A percentile compares a stretch with the other conserved stretches of the same genome.
Evolutionary conservation across 2,797 vertebrate genomes (phyloP).

Genomic region (Pantherophis vulpinus): DNA sequence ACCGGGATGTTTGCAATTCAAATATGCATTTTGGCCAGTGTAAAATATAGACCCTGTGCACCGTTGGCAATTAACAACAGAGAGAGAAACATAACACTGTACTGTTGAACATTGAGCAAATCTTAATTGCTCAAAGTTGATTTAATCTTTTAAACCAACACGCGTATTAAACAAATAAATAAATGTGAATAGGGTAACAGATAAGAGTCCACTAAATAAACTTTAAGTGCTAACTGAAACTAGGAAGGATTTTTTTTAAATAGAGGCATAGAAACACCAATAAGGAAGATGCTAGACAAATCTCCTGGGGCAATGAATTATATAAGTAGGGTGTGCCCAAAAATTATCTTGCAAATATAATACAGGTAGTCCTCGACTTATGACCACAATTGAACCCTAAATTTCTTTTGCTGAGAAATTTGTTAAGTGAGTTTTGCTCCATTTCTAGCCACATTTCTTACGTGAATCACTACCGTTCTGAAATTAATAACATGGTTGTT

Average conservation of each 20-base stretch:
- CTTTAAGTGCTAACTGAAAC: background rate
- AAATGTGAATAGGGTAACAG: background rate
- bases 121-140: background rate
- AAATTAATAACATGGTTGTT: too few species aligned
- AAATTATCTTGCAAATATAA: background rate
- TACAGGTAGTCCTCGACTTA: background rate
- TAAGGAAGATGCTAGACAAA: background rate
- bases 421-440: too few species aligned
- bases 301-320: background rate
- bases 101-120: background rate
- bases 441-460: too few species aligned
- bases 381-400: too few species aligned
- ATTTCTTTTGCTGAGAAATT: too few species aligned
- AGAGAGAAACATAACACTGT: background rate
- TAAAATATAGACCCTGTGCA: background rate
- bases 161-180: background rate
- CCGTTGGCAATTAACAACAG: background rate
- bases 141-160: background rate
- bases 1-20: background rate
- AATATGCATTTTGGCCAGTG: background rate
- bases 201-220: background rate
- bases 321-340: background rate
- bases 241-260: background rate
- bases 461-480: too few species aligned
- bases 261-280: background rate